These are phyloP conservation scores for Hetaerina americana DNA, from an alignment of 1,140 invertebrate genomes.

Conservation along the genomic window DNA sequence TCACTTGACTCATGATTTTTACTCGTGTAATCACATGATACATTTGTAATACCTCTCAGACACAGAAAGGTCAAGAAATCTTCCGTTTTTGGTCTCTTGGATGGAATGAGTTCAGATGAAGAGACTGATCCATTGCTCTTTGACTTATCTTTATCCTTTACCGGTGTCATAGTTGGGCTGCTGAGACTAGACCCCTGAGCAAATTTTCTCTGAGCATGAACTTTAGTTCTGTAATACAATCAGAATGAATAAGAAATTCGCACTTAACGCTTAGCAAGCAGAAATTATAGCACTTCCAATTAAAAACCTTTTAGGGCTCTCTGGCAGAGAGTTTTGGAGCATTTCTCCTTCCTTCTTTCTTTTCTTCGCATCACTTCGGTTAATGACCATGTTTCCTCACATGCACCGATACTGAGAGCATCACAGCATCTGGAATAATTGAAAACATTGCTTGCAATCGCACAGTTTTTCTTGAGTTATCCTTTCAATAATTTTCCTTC, in stretches of 20 bases:
- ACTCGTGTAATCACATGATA: too few species aligned
- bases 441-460: neutral
- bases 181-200: conserved; percentile 55
- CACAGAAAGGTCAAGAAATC: conserved; percentile 84
- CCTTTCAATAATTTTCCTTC: too few species aligned
- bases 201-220: conserved; percentile 84
- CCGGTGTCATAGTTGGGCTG: conserved; percentile 37
- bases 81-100: conserved; percentile 70
- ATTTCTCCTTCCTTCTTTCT: conserved; percentile 16
- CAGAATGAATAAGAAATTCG: neutral
- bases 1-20: too few species aligned
- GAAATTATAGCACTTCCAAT: neutral
- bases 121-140: conserved; percentile 28
- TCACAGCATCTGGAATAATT: neutral
- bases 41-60: conserved; percentile 61
- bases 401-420: neutral
- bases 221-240: conserved; percentile 45
- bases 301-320: conserved; percentile 18
- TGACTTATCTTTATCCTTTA: conserved; percentile 42
- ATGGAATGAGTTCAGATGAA: conserved; percentile 42
- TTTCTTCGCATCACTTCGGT: conserved; percentile 17
- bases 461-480: neutral
- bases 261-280: neutral
- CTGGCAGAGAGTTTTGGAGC: conserved; percentile 12
- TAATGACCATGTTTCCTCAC: conserved; percentile 18